Evolutionary conservation across 2,113 vertebrate species (phyloP), one percentile per base, ranked within the genome.

Genomic region (Tragelaphus scriptus): DNA sequence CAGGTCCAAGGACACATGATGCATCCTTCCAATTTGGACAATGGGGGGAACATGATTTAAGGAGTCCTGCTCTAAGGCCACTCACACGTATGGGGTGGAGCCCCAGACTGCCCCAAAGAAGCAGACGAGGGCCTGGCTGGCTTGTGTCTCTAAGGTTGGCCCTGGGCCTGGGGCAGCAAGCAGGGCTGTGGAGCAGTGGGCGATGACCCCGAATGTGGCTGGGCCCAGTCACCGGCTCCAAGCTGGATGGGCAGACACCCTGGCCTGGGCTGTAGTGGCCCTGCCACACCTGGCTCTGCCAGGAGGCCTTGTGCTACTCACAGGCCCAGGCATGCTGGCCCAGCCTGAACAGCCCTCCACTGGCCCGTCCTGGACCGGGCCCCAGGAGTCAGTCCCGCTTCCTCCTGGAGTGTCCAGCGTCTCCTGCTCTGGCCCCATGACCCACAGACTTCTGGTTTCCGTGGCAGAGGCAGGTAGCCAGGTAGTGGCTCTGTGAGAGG

Each of bases 1-100:
- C 51, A 98, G 98, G 97, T 98, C 99, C 98, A 98, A 99, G 98
- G 89, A 97, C n/a, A 85, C 71, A 65, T 0, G 51, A 89, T 90
- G 68, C 49, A 82, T 30, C 36, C 28, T 89, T 49, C 93, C 51
- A 71, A 21, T 89, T 80, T 88, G 84, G 87, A 90, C 51, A 94
- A 21, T 23, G 75, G 40, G 49, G n/a, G 10, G 49, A 26, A 89
- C 26, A 7, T 4, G 49, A 25, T 51, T 61, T 91, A 2, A 51
- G 75, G 89, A 93, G 51, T 6, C 51, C 53, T 9, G 32, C 61
- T 90, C 8, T 55, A 61, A 82, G 26, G 68, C 19, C 47, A 84
- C 68, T 32, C 15, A 28, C 28, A 80, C 26, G 1, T 1, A n/a
- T 2, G 13, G 21, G 30, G 58, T 49, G 55, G 63, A 56, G 40